Base-by-base conservation (phyloP, 2,888 invertebrate genomes). In the Sepiola atlantica region DNA sequence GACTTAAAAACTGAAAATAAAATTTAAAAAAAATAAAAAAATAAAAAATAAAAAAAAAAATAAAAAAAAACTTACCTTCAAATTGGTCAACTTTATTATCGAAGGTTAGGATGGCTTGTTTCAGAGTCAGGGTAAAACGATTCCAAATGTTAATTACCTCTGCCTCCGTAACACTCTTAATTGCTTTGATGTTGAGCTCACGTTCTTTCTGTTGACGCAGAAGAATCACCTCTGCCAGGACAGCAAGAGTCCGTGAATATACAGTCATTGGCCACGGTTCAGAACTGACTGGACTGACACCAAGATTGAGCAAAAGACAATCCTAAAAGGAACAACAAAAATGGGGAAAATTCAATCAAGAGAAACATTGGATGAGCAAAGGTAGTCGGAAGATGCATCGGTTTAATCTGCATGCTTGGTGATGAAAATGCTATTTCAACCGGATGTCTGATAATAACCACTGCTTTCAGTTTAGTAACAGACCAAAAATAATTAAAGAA, bases 121-220 rank as follows among this genome's bases (percentile, higher is more conserved):
- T 98, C 94, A 99, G 97, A 0, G 99, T 99, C 96, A 98, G 98
- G 21, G 99, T 98, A 35, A 99, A 98, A 96, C 99, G 98, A 97
- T 98, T 98, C 99, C 99, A 99, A 97, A 99, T 99, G 94, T 98
- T 98, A 91, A 99, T 98, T 95, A 99, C 99, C 55, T 98, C 98
- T 57, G 98, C 98, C 98, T 99, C 99, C 32, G 94, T 94, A 20
- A 94, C 28, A 96, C 99, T 98, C 96, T 99, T 99, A 94, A 98
- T 98, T 95, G 98, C 98, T 55, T 98, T 98, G 97, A 98, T 98
- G 95, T 97, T 97, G 92, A 97, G 96, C 94, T 97, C 97, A 20
- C 97, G 95, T 94, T 97, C 97, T 98, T 97, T 95, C 96, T 97
- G 97, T 95, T 97, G 97, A 93, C 97, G 96, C 54, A 97, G 96